These are phyloP conservation scores for Anableps anableps DNA, from an alignment of 2,797 vertebrate genomes.

Conservation along the genomic window DNA sequence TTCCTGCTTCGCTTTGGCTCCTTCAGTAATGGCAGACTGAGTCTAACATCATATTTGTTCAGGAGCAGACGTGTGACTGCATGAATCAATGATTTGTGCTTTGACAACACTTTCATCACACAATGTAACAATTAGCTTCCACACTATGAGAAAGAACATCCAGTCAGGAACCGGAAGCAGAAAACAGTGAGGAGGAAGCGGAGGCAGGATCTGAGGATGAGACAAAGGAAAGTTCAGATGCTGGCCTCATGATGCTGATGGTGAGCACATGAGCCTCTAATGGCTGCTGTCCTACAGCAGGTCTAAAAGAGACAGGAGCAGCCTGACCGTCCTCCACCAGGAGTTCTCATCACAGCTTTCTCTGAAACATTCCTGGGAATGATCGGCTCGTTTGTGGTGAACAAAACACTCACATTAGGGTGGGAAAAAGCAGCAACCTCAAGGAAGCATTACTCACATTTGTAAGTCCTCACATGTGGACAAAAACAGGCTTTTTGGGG, in stretches of 20 bases:
- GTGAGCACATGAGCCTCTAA: conserved; percentile 34
- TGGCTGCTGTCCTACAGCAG: neutral
- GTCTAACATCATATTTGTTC: no score
- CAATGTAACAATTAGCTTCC: conserved; percentile 61
- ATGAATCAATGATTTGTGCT: neutral
- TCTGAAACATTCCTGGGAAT: conserved; percentile 37
- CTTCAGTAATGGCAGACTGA: no score
- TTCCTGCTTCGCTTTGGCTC: neutral
- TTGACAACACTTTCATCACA: conserved; percentile 63
- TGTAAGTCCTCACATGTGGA: conserved; percentile 74
- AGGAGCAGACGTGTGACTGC: neutral
- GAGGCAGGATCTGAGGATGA: no score
- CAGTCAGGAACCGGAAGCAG: conserved; percentile 12
- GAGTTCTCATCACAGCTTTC: conserved; percentile 18
- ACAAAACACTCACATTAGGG: conserved; percentile 46
- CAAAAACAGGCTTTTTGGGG: conserved; percentile 71
- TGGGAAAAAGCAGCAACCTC: conserved; percentile 45
- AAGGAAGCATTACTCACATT: conserved; percentile 74
- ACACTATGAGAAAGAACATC: conserved; percentile 47
- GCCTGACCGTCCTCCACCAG: neutral
- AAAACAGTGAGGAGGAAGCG: conserved; percentile 28
- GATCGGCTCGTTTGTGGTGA: conserved; percentile 45
- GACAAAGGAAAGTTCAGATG: no score
- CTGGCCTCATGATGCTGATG: conserved; percentile 52
- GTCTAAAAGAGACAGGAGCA: neutral